phyloP scores from a whole-genome alignment of 2,888 invertebrate species.

The Eledona agricola region DNA sequence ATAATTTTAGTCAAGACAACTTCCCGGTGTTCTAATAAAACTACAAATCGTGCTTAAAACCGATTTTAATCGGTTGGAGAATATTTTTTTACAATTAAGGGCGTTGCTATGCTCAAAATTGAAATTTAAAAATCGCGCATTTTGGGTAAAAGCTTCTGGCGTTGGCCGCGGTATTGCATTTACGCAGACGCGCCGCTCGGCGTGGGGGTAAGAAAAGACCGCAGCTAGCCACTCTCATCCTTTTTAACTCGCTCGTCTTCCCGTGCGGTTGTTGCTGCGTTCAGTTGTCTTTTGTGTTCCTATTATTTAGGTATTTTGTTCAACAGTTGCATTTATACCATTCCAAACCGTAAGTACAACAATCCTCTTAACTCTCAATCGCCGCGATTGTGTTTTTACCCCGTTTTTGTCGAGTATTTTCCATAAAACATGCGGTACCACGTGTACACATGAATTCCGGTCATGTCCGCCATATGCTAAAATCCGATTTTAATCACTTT shows the following conservation, averaged over 20 bases:
- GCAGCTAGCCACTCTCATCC: conserved; percentile 55
- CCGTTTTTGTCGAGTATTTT: conserved; percentile 14
- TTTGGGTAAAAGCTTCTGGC: too few relatives aligned
- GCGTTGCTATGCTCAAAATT: too few relatives aligned
- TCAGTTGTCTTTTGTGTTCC: conserved; percentile 55
- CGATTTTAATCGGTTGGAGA: too few relatives aligned
- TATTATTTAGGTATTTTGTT: conserved; percentile 51
- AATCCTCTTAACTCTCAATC: too few relatives aligned
- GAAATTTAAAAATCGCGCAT: too few relatives aligned
- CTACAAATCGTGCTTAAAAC: too few relatives aligned
- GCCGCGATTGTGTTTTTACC: conserved; percentile 3
- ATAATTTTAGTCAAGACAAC: too few relatives aligned
- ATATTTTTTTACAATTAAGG: too few relatives aligned
- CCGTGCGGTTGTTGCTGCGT: conserved; percentile 59
- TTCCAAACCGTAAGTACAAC: conserved; percentile 54
- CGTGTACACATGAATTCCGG: conserved; percentile 56
- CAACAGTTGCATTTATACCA: conserved; percentile 55
- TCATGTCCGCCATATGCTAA: conserved; percentile 61
- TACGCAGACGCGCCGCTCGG: conserved; percentile 11
- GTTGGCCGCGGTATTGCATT: conserved; percentile 19
- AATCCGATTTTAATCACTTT: conserved; percentile 26
- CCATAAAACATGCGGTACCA: conserved; percentile 44
- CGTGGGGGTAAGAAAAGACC: conserved; percentile 44
- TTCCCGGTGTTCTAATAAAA: too few relatives aligned
- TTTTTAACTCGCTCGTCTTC: conserved; percentile 60